A percentile compares a stretch with the other conserved stretches of the same genome.
These are phyloP conservation scores for Drosophila erecta DNA, from an alignment of 1,140 invertebrate species.

Conservation along the genomic window DNA sequence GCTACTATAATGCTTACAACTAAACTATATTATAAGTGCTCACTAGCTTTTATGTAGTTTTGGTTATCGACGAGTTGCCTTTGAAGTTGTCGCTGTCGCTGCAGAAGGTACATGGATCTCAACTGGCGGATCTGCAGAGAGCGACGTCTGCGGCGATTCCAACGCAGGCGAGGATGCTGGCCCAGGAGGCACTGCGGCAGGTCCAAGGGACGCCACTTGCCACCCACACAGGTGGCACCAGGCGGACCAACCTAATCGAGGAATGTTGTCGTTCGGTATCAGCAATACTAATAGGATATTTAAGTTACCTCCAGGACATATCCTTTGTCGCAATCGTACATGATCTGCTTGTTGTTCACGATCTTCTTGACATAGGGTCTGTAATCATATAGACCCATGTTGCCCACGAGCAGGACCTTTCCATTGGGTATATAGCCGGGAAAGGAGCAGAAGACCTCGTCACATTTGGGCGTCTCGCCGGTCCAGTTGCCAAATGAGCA, in stretches of 20 bases:
- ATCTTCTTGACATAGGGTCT: conserved; percentile 96
- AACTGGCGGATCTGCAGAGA: conserved; percentile 86
- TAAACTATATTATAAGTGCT: background rate
- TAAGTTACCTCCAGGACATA: conserved; percentile 90
- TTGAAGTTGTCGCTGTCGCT: conserved; percentile 59
- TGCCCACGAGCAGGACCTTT: conserved; percentile 96
- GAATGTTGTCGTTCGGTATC: too few relatives aligned
- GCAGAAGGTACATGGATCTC: conserved; percentile 85
- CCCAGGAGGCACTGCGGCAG: conserved; percentile 88
- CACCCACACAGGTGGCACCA: conserved; percentile 88
- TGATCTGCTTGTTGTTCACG: conserved; percentile 97
- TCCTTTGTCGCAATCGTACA: conserved; percentile 97
- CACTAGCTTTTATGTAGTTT: conserved; percentile 4
- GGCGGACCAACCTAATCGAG: conserved; percentile 89
- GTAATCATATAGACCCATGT: conserved; percentile 99
- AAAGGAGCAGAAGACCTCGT: conserved; percentile 97
- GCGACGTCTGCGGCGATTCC: conserved; percentile 88
- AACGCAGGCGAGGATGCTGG: conserved; percentile 92
- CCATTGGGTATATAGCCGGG: conserved; percentile 96
- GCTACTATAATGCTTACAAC: too few relatives aligned
- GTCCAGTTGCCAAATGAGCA: conserved; percentile 98
- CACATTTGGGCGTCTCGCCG: conserved; percentile 92
- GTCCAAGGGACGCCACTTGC: conserved; percentile 80
- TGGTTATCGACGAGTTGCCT: conserved; percentile 46
- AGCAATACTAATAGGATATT: background rate